Conservation (phyloP, 2,888 invertebrate species). For the Melanargia galathea region DNA sequence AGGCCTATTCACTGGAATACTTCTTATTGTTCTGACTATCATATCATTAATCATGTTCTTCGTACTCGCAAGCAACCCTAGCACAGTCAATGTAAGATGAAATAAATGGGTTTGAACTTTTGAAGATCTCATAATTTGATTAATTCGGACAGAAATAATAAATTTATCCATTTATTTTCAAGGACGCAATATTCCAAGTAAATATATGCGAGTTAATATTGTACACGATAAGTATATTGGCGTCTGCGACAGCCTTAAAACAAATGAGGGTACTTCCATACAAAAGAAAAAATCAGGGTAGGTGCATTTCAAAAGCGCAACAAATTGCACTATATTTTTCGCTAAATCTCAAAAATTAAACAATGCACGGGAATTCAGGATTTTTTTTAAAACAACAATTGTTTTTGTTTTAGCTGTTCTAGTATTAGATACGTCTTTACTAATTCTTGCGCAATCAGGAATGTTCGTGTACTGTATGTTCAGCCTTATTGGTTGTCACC, state of each 20-base stretch:
- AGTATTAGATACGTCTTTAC: constrained; percentile 88
- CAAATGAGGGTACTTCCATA: constrained; percentile 87
- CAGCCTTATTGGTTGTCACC: constrained; percentile 90
- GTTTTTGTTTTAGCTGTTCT: constrained; percentile 60
- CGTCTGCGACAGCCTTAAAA: constrained; percentile 84
- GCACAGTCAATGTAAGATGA: constrained; percentile 78
- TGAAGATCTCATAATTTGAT: not conserved
- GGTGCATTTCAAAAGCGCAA: not conserved
- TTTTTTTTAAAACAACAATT: not conserved
- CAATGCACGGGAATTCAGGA: not conserved
- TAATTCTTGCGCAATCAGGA: constrained; percentile 94
- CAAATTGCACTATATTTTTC: too few relatives aligned
- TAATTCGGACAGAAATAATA: constrained; percentile 1
- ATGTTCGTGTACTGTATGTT: constrained; percentile 94
- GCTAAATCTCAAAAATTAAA: not conserved
- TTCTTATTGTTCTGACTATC: constrained; percentile 91
- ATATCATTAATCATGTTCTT: constrained; percentile 95
- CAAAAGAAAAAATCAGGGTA: constrained; percentile 82
- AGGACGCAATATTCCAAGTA: constrained; percentile 87
- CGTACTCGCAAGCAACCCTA: constrained; percentile 86
- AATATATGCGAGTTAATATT: constrained; percentile 89
- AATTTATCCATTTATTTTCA: constrained; percentile 35
- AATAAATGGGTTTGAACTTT: constrained; percentile 2
- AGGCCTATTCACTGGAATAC: constrained; percentile 88
- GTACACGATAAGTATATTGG: constrained; percentile 85